Conservation (phyloP, 2,113 vertebrate genomes). For the Noctilio leporinus region DNA sequence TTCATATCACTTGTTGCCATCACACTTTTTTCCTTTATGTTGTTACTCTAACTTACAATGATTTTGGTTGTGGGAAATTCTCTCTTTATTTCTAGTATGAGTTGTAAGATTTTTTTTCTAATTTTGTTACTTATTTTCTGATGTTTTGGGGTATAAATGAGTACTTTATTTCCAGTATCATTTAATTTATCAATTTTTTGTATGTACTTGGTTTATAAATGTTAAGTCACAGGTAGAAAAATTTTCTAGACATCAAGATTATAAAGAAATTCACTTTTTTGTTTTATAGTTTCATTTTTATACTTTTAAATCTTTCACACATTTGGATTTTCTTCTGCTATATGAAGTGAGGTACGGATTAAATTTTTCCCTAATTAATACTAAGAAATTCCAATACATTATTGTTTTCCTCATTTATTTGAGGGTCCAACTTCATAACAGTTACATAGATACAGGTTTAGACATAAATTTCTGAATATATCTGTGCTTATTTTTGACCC, state of each 20-base stretch:
- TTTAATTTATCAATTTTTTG: not conserved
- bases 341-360: too few relatives aligned
- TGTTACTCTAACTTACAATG: not conserved
- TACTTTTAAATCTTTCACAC: not conserved
- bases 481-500: not conserved
- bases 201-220: not conserved
- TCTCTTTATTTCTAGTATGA: not conserved
- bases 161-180: not conserved
- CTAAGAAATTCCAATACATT: too few relatives aligned
- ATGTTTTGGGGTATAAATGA: not conserved
- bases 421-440: not conserved
- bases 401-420: not conserved
- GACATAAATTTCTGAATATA: not conserved
- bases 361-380: too few relatives aligned
- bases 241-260: not conserved
- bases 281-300: not conserved
- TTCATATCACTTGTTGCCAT: not conserved
- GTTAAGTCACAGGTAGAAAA: not conserved
- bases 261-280: not conserved
- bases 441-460: not conserved
- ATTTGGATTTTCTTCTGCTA: not conserved
- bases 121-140: not conserved
- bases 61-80: not conserved
- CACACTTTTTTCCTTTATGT: accelerated
- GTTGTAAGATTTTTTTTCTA: not conserved